Evolutionary conservation across 2,113 vertebrate genomes (phyloP).

Genomic region (Coregonus clupeaformis): DNA sequence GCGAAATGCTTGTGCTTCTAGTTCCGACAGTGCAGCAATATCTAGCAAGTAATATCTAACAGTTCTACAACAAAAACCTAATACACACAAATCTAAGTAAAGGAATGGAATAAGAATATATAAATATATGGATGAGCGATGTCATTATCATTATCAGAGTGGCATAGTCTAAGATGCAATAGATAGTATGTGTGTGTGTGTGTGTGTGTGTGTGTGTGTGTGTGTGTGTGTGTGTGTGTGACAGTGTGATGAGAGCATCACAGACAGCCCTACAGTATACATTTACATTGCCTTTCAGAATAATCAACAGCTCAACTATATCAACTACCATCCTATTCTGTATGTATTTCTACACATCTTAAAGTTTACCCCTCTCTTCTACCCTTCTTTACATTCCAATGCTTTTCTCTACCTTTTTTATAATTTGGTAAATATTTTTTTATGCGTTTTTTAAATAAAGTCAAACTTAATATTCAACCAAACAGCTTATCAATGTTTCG

Average conservation of each 20-base stretch:
- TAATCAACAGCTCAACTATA: conserved; percentile 20
- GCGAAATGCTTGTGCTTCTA: too few relatives aligned
- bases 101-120: too few relatives aligned
- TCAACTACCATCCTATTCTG: conserved; percentile 19
- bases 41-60: too few relatives aligned
- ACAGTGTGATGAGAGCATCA: neutral
- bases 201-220: too few relatives aligned
- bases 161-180: too few relatives aligned
- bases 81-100: too few relatives aligned
- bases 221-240: too few relatives aligned
- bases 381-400: conserved; percentile 39
- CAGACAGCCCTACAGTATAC: conserved; percentile 11
- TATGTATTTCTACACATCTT: conserved; percentile 31
- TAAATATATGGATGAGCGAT: too few relatives aligned
- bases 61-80: too few relatives aligned
- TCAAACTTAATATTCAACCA: conserved; percentile 77
- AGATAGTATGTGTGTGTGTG: neutral
- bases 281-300: conserved; percentile 42
- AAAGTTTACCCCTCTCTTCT: conserved; percentile 20
- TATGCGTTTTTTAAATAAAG: conserved; percentile 74
- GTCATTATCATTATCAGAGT: too few relatives aligned
- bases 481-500: conserved; percentile 79
- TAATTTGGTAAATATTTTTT: conserved; percentile 5
- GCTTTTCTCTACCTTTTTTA: conserved; percentile 56
- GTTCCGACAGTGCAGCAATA: too few relatives aligned